Percentiles rank a stretch among this genome's conserved stretches.
These are phyloP conservation scores for Pediacus dermestoides DNA, from an alignment of 2,888 invertebrate genomes.

Conservation along the genomic window DNA sequence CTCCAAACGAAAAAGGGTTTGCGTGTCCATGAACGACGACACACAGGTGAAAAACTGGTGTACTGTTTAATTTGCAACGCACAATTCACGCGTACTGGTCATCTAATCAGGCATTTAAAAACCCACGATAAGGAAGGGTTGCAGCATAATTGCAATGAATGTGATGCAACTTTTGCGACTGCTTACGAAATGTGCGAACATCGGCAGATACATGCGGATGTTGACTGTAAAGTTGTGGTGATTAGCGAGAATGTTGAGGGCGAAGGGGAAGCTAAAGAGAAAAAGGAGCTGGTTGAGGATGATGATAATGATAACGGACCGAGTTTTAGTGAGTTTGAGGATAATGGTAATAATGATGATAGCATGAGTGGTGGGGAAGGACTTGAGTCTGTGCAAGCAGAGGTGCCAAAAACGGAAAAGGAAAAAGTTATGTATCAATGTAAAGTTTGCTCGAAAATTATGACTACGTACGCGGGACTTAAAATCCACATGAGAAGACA, in stretches of 20 bases:
- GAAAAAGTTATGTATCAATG: slow-evolving; percentile 37
- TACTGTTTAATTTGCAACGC: slow-evolving; percentile 42
- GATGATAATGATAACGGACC: slow-evolving; percentile 23
- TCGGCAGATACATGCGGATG: slow-evolving; percentile 23
- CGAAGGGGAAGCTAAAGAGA: slow-evolving; percentile 1
- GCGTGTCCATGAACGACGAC: slow-evolving; percentile 41
- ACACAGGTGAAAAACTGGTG: slow-evolving; percentile 43
- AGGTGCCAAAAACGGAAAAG: slow-evolving; percentile 25
- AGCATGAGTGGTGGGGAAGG: slow-evolving; percentile 12
- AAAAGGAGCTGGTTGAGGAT: slow-evolving; percentile 7
- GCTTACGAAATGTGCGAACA: slow-evolving; percentile 30
- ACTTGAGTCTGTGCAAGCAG: slow-evolving; percentile 19
- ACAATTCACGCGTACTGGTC: slow-evolving; percentile 43
- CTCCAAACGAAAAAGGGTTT: slow-evolving; percentile 42
- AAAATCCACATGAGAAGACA: slow-evolving; percentile 63
- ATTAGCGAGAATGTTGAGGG: not conserved
- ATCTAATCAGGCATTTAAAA: slow-evolving; percentile 43
- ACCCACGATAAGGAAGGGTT: slow-evolving; percentile 36
- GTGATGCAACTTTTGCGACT: slow-evolving; percentile 24
- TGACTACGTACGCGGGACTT: slow-evolving; percentile 39
- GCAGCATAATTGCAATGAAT: slow-evolving; percentile 28
- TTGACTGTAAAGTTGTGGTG: not conserved
- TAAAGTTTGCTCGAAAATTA: slow-evolving; percentile 39
- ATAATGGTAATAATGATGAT: slow-evolving; percentile 17
- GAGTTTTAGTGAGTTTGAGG: slow-evolving; percentile 27